Percentiles rank a stretch among this genome's conserved stretches.
Evolutionary conservation across 2,888 invertebrate genomes (phyloP).

Genomic region (Sphaerophoria rueppellii): DNA sequence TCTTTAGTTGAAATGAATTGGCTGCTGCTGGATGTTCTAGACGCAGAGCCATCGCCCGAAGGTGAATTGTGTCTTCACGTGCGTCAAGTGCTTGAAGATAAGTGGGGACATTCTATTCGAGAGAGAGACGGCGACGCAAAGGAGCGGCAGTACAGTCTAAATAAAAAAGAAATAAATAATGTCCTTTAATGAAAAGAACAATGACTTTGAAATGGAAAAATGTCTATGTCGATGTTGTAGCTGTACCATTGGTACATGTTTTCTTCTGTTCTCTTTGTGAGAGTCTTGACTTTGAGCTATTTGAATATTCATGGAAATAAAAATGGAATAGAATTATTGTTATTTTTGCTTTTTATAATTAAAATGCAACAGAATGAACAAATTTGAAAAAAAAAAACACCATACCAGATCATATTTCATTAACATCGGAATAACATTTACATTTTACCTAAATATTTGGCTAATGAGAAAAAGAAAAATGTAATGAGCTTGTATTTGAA

Average conservation of each 20-base stretch:
- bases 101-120: slow-evolving; percentile 34
- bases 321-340: not conserved
- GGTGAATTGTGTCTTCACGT: slow-evolving; percentile 52
- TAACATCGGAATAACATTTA: too few species aligned
- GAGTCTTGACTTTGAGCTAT: not conserved
- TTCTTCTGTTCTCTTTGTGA: not conserved
- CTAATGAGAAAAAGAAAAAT: too few species aligned
- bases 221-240: not conserved
- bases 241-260: not conserved
- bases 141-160: not conserved
- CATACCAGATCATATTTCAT: too few species aligned
- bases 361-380: not conserved
- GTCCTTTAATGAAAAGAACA: slow-evolving; percentile 49
- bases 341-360: not conserved
- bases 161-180: slow-evolving; percentile 39
- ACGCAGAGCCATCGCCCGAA: slow-evolving; percentile 35
- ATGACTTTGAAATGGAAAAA: slow-evolving; percentile 36
- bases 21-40: slow-evolving; percentile 7
- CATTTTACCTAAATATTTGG: too few species aligned
- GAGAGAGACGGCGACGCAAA: not conserved
- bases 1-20: not conserved
- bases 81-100: slow-evolving; percentile 56
- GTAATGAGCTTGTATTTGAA: too few species aligned
- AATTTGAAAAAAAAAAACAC: not conserved
- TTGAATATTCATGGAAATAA: not conserved